A percentile compares a stretch with the other conserved stretches of the same genome.
phyloP scores from a whole-genome alignment of 1,140 invertebrate species.

The Camponotus pennsylvanicus region DNA sequence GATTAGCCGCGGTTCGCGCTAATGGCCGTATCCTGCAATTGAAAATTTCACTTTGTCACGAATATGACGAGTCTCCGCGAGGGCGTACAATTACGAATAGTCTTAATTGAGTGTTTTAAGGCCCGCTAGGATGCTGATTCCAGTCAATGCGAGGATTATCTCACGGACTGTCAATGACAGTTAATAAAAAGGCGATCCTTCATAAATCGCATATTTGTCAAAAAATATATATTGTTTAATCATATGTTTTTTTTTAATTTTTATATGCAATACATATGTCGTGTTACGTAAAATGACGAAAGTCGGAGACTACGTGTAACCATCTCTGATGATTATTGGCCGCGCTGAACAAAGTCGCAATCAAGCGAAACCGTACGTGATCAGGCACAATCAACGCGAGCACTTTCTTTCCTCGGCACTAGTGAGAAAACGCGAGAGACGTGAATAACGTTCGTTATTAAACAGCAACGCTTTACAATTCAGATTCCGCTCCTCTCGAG shows the following conservation, averaged over 20 bases:
- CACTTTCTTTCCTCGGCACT: slow-evolving; percentile 12
- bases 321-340: neutral
- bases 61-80: slow-evolving; percentile 73
- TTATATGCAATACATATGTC: neutral
- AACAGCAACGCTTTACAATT: slow-evolving; percentile 43
- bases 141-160: slow-evolving; percentile 2
- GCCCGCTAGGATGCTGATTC: slow-evolving; percentile 5
- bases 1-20: slow-evolving; percentile 75
- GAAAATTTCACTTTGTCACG: slow-evolving; percentile 77
- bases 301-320: neutral
- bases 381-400: slow-evolving; percentile 25
- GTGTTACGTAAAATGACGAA: neutral
- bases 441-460: slow-evolving; percentile 48
- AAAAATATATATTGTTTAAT: neutral
- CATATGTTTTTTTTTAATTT: neutral
- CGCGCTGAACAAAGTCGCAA: neutral
- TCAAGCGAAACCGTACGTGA: slow-evolving; percentile 35
- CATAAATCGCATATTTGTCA: neutral
- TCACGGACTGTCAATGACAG: neutral
- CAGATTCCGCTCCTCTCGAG: slow-evolving; percentile 39
- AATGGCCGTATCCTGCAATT: slow-evolving; percentile 74
- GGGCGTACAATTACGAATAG: slow-evolving; percentile 66
- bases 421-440: slow-evolving; percentile 46
- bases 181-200: neutral
- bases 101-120: slow-evolving; percentile 68